Percentiles rank a stretch among this genome's conserved stretches.
Conservation (phyloP, 2,113 vertebrate species). For the Anser cygnoides region DNA sequence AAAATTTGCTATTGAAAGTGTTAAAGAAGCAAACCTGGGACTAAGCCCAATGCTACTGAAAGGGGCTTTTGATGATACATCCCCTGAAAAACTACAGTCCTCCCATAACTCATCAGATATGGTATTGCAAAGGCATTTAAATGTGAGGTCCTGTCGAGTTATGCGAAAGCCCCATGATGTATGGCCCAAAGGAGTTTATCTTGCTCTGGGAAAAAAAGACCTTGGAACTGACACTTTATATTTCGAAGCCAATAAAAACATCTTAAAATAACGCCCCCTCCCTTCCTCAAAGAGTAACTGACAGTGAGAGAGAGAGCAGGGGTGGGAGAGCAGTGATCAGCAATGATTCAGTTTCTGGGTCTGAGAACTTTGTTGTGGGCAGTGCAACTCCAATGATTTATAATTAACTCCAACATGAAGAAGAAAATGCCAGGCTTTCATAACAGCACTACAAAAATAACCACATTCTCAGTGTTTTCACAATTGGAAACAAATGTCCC, state of each 20-base stretch:
- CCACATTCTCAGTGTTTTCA: constrained; percentile 81
- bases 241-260: constrained; percentile 91
- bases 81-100: constrained; percentile 68
- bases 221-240: constrained; percentile 88
- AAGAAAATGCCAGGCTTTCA: constrained; percentile 91
- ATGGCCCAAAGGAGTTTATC: constrained; percentile 88
- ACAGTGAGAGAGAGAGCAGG: constrained; percentile 74
- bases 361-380: constrained; percentile 86
- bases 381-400: constrained; percentile 79
- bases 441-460: constrained; percentile 87
- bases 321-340: constrained; percentile 76
- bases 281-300: constrained; percentile 75
- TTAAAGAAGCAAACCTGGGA: constrained; percentile 71
- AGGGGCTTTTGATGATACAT: constrained; percentile 74
- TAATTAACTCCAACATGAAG: constrained; percentile 88
- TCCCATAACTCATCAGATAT: constrained; percentile 75
- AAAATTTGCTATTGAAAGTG: constrained; percentile 67
- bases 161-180: constrained; percentile 85
- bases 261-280: constrained; percentile 90
- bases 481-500: constrained; percentile 93
- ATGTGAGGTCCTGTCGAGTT: constrained; percentile 83
- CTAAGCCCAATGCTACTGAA: constrained; percentile 76
- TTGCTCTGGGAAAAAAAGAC: constrained; percentile 94
- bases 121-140: constrained; percentile 77
- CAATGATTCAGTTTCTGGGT: constrained; percentile 80